Evolutionary conservation across 37 sponge, comb jelly and placozoan species (phyloP), one percentile per base, ranked within the genome.

Genomic region (Beroe forskalii): DNA sequence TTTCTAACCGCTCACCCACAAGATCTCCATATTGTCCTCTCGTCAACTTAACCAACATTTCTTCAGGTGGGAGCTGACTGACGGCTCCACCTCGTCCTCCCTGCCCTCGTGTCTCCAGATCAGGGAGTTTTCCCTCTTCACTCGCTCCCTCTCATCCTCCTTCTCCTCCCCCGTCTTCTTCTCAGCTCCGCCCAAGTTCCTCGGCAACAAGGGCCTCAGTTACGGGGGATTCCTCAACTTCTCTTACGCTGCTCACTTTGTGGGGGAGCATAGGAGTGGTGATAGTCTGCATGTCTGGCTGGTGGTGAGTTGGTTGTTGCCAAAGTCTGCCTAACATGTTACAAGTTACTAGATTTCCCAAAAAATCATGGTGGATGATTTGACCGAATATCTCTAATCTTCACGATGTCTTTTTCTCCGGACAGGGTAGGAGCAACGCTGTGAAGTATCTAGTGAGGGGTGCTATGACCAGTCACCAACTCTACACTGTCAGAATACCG

Each of bases 241-340:
- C 72, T 69, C 72, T 6, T 69, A 69, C 72, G 32, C 33, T 69
- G 72, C 72, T 69, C 28, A 69, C 72, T 69, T 69, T 33, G 19
- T 69, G 37, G 6, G 6, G 38, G 37, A 69, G 32, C 72, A 69
- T 32, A 1, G 72, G 14, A 19, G 19, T 19, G 32, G 32, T 36
- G 72, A 69, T 17, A 69, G 72, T 35, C 39, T 69, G 38, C 72
- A 69, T 37, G 72, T 69, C 4, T 69, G 72, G 72, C 72, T 69
- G 19, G 72, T 69, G 72, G 72, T 69, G 17, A 69, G 72, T 48
- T n/a, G n/a, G n/a, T n/a, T n/a, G n/a, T n/a, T n/a, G n/a, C n/a
- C n/a, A n/a, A n/a, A n/a, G n/a, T n/a, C n/a, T n/a, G n/a, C n/a
- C n/a, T n/a, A n/a, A n/a, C n/a, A n/a, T n/a, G n/a, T n/a, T n/a